These are phyloP conservation scores for Anastrepha obliqua DNA, from an alignment of 1,140 invertebrate genomes.

Conservation along the genomic window DNA sequence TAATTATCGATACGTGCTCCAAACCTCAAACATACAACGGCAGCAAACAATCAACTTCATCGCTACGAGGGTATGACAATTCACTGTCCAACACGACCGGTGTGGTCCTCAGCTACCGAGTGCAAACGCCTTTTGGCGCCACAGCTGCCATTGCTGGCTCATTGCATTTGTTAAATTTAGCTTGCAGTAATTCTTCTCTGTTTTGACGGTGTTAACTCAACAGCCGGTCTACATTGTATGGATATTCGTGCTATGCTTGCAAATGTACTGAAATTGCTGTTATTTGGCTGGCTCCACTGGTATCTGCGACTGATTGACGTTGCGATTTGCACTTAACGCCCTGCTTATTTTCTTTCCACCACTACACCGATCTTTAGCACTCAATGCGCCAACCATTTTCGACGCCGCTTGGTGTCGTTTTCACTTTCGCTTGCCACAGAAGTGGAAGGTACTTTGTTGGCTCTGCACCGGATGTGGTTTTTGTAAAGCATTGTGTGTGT, in stretches of 20 bases:
- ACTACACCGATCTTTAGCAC: not conserved
- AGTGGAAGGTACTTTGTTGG: not conserved
- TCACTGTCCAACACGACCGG: too few relatives aligned
- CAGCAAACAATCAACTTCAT: not conserved
- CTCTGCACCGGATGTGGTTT: not conserved
- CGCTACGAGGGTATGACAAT: not conserved
- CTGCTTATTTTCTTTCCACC: not conserved
- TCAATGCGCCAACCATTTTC: not conserved
- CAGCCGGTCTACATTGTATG: not conserved
- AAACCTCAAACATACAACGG: not conserved
- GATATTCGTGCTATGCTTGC: not conserved
- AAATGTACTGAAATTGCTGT: constrained; percentile 29
- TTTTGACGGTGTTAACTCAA: not conserved
- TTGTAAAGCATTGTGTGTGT: not conserved
- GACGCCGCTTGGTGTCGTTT: not conserved
- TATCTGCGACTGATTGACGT: constrained; percentile 34
- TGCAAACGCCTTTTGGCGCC: not conserved
- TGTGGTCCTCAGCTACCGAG: not conserved
- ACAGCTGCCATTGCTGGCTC: not conserved
- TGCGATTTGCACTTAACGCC: not conserved
- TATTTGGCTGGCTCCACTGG: constrained; percentile 2
- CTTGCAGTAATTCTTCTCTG: not conserved
- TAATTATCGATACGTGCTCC: constrained; percentile 67
- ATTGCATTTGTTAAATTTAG: constrained; percentile 42
- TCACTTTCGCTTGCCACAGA: not conserved